A percentile compares a stretch with the other conserved stretches of the same genome.
These are phyloP conservation scores for Podarcis siculus DNA, from an alignment of 2,797 vertebrate species.

Conservation along the genomic window DNA sequence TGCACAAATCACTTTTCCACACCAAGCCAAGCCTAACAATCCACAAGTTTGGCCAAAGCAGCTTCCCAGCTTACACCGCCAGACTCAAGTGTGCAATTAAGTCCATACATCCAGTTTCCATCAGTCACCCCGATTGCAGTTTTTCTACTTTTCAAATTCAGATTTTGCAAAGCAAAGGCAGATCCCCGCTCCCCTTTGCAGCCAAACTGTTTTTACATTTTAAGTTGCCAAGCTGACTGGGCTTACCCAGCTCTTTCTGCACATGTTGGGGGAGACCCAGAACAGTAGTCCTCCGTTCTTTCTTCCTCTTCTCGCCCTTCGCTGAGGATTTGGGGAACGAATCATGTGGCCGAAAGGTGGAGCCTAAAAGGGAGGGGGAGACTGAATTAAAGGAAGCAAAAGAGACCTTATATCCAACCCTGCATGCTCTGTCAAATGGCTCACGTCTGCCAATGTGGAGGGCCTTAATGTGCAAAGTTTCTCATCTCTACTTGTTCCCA, in stretches of 20 bases:
- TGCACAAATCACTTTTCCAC: neutral
- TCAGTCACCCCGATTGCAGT: neutral
- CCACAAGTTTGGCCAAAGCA: no score
- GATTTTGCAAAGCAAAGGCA: neutral
- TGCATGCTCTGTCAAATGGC: no score
- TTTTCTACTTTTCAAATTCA: neutral
- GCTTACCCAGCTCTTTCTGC: constrained; percentile 92
- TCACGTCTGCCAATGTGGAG: no score
- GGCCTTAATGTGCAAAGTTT: neutral
- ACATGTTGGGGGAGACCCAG: constrained; percentile 96
- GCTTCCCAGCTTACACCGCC: no score
- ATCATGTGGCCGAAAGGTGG: constrained; percentile 83
- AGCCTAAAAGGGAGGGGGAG: constrained; percentile 67
- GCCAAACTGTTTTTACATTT: no score
- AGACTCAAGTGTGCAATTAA: neutral
- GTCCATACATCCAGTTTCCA: neutral
- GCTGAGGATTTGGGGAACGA: constrained; percentile 77
- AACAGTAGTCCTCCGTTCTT: constrained; percentile 91
- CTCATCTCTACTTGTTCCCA: neutral
- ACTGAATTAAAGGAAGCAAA: neutral
- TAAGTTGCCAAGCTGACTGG: no score
- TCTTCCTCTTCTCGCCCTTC: constrained; percentile 81
- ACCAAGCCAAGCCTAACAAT: no score
- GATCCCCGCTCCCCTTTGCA: neutral
- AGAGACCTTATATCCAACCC: neutral